Conservation (phyloP, 2,113 vertebrate genomes). For the Ancistrus triradiatus region DNA sequence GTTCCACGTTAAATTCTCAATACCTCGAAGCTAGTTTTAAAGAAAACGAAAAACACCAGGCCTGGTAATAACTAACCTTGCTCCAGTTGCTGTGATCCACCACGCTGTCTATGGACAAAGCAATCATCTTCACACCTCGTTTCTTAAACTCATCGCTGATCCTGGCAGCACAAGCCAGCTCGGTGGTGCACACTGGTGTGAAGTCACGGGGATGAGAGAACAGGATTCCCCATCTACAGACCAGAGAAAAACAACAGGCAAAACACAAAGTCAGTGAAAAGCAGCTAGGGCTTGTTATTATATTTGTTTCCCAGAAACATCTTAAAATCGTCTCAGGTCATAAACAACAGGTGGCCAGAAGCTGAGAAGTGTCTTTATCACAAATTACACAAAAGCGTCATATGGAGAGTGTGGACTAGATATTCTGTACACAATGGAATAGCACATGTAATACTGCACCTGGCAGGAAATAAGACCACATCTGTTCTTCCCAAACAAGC, state of each 20-base stretch:
- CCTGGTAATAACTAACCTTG: too few relatives aligned
- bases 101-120: conserved; percentile 88
- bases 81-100: conserved; percentile 87
- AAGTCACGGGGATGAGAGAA: conserved; percentile 95
- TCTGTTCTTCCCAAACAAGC: neutral
- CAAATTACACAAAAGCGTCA: conserved; percentile 1
- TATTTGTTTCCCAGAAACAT: conserved; percentile 10
- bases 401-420: neutral
- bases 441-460: too few relatives aligned
- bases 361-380: neutral
- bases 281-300: too few relatives aligned
- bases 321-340: neutral
- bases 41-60: too few relatives aligned
- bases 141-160: conserved; percentile 81
- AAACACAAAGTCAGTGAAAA: neutral
- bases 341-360: neutral
- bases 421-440: neutral
- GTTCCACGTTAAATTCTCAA: too few relatives aligned
- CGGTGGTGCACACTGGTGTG: conserved; percentile 94
- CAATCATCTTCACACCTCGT: conserved; percentile 89
- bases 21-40: too few relatives aligned
- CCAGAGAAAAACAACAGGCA: neutral
- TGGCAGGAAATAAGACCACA: neutral
- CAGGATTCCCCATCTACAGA: conserved; percentile 87
- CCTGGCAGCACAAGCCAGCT: conserved; percentile 81